These are phyloP conservation scores for Esox masquinongy DNA, from an alignment of 2,797 vertebrate species.

Conservation along the genomic window DNA sequence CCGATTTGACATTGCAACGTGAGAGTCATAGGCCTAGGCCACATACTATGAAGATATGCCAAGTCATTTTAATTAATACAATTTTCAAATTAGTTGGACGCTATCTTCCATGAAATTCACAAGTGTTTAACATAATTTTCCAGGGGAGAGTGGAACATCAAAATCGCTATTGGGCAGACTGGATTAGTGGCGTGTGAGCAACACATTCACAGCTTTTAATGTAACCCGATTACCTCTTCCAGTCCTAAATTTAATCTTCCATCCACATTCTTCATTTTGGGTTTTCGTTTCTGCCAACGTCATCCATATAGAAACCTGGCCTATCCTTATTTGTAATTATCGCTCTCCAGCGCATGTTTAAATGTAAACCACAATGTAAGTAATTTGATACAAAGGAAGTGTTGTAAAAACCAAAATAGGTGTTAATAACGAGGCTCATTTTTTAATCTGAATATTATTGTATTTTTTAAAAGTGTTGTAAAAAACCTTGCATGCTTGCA, in stretches of 20 bases:
- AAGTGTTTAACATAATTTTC: constrained; percentile 59
- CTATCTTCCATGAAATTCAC: constrained; percentile 52
- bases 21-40: constrained; percentile 37
- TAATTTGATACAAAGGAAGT: too few relatives aligned
- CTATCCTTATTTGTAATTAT: constrained; percentile 69
- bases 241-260: constrained; percentile 15
- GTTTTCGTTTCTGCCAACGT: constrained; percentile 46
- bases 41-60: constrained; percentile 40
- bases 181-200: constrained; percentile 59
- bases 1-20: constrained; percentile 46
- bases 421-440: too few relatives aligned
- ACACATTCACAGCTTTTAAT: constrained; percentile 53
- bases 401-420: too few relatives aligned
- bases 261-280: constrained; percentile 27
- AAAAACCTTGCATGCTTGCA: too few relatives aligned
- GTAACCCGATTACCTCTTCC: constrained; percentile 28
- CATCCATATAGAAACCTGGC: constrained; percentile 38
- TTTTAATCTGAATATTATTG: too few relatives aligned
- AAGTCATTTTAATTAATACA: constrained; percentile 4
- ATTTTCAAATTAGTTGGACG: neutral
- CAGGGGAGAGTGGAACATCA: constrained; percentile 45
- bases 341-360: constrained; percentile 57
- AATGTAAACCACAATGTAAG: constrained; percentile 11
- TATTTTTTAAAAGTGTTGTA: too few relatives aligned
- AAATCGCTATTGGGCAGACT: constrained; percentile 29